A percentile compares a stretch with the other conserved stretches of the same genome.
phyloP scores from a whole-genome alignment of 2,888 invertebrate genomes.

The Phorcus lineatus region DNA sequence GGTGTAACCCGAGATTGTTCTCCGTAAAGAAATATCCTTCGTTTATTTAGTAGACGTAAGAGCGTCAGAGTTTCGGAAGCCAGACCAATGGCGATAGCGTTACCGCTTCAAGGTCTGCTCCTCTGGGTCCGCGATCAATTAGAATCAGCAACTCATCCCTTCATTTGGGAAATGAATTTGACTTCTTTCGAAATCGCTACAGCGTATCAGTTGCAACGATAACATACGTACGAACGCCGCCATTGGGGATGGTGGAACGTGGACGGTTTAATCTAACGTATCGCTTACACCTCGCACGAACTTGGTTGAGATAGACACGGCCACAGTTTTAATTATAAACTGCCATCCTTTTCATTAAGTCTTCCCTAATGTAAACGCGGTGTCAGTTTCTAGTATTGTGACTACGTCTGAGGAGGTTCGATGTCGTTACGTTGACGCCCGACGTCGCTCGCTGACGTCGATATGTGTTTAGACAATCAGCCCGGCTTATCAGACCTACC shows the following conservation, averaged over 20 bases:
- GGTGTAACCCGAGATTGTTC: background rate
- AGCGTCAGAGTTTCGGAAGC: background rate
- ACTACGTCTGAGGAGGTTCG: background rate
- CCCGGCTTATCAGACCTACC: too few species aligned
- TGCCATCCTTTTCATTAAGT: conserved; percentile 16
- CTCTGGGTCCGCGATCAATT: conserved; percentile 4
- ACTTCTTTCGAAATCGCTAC: conserved; percentile 17
- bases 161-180: conserved; percentile 25
- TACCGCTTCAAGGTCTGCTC: background rate
- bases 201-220: conserved; percentile 4
- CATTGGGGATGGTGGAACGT: background rate
- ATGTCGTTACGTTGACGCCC: background rate
- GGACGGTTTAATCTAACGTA: background rate
- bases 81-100: conserved; percentile 7
- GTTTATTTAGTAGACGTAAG: conserved; percentile 20
- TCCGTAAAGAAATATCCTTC: conserved; percentile 2
- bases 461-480: too few species aligned
- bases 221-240: background rate
- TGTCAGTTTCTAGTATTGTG: conserved; percentile 10
- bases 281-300: conserved; percentile 5
- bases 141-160: conserved; percentile 14
- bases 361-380: background rate
- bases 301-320: background rate
- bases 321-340: conserved; percentile 11
- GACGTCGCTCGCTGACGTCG: background rate